phyloP scores from a whole-genome alignment of 2,888 invertebrate genomes.

The Charanyca ferruginea region DNA sequence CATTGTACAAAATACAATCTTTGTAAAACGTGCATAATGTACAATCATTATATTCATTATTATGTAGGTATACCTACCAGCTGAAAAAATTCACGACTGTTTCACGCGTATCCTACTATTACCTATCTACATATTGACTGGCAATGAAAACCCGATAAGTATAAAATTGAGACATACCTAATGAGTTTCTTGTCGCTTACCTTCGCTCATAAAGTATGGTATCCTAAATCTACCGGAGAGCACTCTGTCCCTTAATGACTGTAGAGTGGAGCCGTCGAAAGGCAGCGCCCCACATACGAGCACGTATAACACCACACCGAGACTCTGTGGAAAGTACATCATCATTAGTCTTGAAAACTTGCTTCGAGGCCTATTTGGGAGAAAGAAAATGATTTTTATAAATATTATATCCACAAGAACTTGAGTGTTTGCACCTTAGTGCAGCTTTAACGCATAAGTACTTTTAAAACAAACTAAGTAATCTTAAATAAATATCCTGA shows the following conservation, averaged over 20 bases:
- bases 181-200: conserved; percentile 88
- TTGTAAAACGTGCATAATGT: conserved; percentile 12
- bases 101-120: conserved; percentile 2
- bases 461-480: background rate
- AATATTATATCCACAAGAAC: background rate
- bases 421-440: conserved; percentile 5
- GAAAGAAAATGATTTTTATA: conserved; percentile 1
- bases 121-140: conserved; percentile 1
- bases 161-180: conserved; percentile 38
- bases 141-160: conserved; percentile 35
- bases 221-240: conserved; percentile 98
- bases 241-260: conserved; percentile 97
- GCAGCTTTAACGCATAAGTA: no score
- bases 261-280: conserved; percentile 98
- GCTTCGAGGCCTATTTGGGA: conserved; percentile 1
- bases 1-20: conserved; percentile 12
- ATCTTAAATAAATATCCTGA: no score
- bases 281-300: conserved; percentile 98
- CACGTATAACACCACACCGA: conserved; percentile 99
- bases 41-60: background rate
- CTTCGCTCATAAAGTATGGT: conserved; percentile 99
- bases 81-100: conserved; percentile 5
- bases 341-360: conserved; percentile 48
- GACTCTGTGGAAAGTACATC: conserved; percentile 92
- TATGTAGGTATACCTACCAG: background rate